Evolutionary conservation across 2,888 invertebrate genomes (phyloP).

Genomic region (Drosophila subsilvestris): DNA sequence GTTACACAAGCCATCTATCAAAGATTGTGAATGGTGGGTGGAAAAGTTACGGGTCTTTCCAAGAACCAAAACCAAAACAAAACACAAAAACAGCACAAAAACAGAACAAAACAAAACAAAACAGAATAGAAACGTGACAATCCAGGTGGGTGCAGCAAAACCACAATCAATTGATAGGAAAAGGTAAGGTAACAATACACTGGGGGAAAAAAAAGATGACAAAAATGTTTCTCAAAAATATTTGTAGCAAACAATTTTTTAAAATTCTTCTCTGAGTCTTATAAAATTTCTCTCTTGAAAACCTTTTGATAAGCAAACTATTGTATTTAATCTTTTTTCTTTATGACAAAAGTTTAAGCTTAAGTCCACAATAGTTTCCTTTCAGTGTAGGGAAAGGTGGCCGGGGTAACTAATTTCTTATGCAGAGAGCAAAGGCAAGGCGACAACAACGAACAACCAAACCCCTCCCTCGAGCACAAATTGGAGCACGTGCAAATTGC

Average conservation of each 20-base stretch:
- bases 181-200: constrained; percentile 8
- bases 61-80: constrained; percentile 40
- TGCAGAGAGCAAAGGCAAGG: constrained; percentile 43
- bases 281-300: background rate
- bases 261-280: background rate
- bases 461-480: constrained; percentile 26
- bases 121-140: constrained; percentile 56
- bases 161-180: constrained; percentile 9
- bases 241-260: background rate
- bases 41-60: constrained; percentile 55
- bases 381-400: background rate
- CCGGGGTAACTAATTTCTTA: constrained; percentile 46
- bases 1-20: constrained; percentile 59
- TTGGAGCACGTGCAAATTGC: constrained; percentile 57
- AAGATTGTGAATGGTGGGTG: constrained; percentile 35
- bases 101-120: background rate
- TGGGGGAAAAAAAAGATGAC: background rate
- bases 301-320: too few species aligned
- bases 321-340: too few species aligned
- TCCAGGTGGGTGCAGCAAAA: constrained; percentile 53
- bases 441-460: constrained; percentile 29
- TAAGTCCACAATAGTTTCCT: background rate
- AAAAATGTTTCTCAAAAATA: too few species aligned
- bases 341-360: too few species aligned
- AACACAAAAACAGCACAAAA: background rate